These are phyloP conservation scores for Salvelinus namaycush DNA, from an alignment of 2,113 vertebrate genomes.

Conservation along the genomic window DNA sequence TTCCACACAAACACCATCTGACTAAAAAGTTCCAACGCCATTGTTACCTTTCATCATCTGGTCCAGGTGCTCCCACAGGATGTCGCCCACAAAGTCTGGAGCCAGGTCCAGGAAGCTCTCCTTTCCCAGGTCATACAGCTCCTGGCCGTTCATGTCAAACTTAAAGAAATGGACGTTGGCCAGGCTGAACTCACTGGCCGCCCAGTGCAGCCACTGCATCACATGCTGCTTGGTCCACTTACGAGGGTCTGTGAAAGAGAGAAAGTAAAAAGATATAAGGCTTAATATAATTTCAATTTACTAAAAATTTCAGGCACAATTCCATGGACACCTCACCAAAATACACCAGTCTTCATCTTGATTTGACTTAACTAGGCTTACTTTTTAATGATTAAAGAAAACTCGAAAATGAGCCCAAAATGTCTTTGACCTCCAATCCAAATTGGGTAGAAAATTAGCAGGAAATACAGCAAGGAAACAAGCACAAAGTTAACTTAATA, in stretches of 20 bases:
- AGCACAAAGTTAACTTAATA: background rate
- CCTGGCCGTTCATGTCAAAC: conserved; percentile 81
- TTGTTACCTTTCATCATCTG: conserved; percentile 88
- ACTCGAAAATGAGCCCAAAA: background rate
- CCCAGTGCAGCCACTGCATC: conserved; percentile 86
- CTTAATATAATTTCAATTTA: no score
- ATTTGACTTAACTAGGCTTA: no score
- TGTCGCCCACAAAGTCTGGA: conserved; percentile 88
- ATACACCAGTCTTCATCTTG: no score
- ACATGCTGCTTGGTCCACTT: conserved; percentile 83
- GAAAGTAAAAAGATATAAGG: background rate
- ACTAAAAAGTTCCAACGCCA: background rate
- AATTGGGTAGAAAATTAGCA: background rate
- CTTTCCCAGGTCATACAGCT: conserved; percentile 83
- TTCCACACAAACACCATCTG: no score
- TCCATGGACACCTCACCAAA: no score
- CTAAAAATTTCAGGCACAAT: background rate
- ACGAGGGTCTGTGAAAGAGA: conserved; percentile 73
- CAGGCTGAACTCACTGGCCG: conserved; percentile 83
- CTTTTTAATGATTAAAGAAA: no score
- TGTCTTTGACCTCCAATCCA: background rate
- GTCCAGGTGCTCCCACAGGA: conserved; percentile 90
- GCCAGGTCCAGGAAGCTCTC: conserved; percentile 86
- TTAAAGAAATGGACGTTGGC: conserved; percentile 78
- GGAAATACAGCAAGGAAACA: background rate